Conservation (phyloP, 2,888 invertebrate species). For the Himalopsyche japonica region DNA sequence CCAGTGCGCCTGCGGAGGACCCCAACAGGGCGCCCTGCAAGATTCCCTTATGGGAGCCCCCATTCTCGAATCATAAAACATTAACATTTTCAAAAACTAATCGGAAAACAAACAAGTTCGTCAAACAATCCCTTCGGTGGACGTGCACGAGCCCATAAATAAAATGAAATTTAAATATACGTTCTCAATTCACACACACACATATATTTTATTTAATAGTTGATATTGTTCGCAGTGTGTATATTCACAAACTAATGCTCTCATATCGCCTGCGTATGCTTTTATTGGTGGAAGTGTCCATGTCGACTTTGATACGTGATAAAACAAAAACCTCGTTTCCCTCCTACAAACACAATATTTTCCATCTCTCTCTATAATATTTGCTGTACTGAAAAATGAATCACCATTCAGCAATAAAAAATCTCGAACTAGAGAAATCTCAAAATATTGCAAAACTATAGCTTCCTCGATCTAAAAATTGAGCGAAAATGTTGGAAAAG, state of each 20-base stretch:
- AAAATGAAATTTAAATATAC: background rate
- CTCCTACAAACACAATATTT: conserved; percentile 24
- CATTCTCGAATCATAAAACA: conserved; percentile 48
- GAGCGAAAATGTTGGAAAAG: background rate
- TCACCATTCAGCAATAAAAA: background rate
- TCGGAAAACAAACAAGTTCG: background rate
- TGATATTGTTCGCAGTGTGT: background rate
- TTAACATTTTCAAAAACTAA: conserved; percentile 26
- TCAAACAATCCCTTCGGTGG: background rate
- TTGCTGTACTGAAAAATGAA: background rate
- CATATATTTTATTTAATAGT: too few relatives aligned
- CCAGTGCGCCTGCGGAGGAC: conserved; percentile 50
- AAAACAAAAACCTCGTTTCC: conserved; percentile 33
- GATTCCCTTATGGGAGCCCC: conserved; percentile 51
- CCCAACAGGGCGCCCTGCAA: conserved; percentile 54
- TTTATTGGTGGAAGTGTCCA: conserved; percentile 29
- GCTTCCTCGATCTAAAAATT: background rate
- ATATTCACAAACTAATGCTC: conserved; percentile 22
- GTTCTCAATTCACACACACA: background rate
- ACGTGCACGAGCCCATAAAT: background rate
- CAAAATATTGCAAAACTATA: background rate
- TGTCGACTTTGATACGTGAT: conserved; percentile 38
- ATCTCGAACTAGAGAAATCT: background rate
- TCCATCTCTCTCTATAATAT: conserved; percentile 9
- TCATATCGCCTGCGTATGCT: conserved; percentile 21